phyloP scores from a whole-genome alignment of 2,113 vertebrate species.

The Apaloderma vittatum region DNA sequence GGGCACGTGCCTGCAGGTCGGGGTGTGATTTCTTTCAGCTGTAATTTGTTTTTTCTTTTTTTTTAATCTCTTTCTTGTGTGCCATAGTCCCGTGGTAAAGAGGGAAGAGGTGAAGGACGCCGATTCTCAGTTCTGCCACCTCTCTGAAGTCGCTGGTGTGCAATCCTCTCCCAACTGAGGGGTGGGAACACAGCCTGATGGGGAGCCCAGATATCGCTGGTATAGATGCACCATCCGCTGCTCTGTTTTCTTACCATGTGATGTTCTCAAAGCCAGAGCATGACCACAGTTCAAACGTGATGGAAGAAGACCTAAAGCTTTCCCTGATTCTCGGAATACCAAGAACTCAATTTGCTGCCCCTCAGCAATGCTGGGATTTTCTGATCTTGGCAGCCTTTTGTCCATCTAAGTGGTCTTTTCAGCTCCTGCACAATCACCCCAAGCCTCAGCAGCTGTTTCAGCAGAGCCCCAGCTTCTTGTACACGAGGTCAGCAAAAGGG shows the following conservation, averaged over 20 bases:
- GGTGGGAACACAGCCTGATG: neutral
- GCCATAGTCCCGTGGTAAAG: neutral
- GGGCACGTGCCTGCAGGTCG: neutral
- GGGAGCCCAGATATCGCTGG: rapidly evolving
- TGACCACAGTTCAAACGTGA: neutral
- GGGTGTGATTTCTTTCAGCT: neutral
- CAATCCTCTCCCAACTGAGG: neutral
- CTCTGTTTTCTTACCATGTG: neutral
- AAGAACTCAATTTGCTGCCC: neutral
- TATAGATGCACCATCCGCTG: neutral
- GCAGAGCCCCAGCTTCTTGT: neutral
- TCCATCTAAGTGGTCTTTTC: neutral
- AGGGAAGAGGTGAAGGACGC: too few species aligned
- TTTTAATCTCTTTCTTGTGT: neutral
- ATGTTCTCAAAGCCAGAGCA: neutral
- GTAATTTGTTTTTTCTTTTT: neutral
- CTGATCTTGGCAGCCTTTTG: neutral
- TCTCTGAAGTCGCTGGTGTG: neutral
- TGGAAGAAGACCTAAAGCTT: neutral
- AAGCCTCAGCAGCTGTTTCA: neutral
- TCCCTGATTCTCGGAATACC: neutral
- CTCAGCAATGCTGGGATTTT: neutral
- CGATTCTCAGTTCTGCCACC: neutral
- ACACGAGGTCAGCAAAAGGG: neutral
- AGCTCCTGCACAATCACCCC: neutral